Evolutionary conservation across 2,888 invertebrate species (phyloP), one percentile per base, ranked within the genome.

Genomic region (Lochmaea crataegi): DNA sequence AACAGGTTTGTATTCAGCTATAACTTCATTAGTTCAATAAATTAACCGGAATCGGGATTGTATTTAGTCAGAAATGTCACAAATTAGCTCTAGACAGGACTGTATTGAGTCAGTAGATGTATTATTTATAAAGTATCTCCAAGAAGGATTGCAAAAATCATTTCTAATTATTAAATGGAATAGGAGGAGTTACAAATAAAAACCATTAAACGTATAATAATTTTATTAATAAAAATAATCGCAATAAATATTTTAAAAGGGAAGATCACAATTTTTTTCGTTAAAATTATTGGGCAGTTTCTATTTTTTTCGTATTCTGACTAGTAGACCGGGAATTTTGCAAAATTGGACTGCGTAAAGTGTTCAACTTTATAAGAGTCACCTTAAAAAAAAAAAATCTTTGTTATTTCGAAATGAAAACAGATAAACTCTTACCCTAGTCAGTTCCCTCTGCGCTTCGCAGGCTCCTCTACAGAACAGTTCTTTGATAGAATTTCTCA

Each of bases 401-500:
- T 9, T 7, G 7, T 38, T 38, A 38, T 38, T 7, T 22, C 2
- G 22, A 22, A 22, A 22, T 22, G 2, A 64, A 18, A 38, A 64
- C 38, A 38, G 9, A 9, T 2, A 60, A 41, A 61, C 42, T 9
- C 64, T 16, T 11, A 69, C 69, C 41, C 42, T 63, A 10, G 69
- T 63, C 2, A 53, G 14, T 42, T 69, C 69, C 53, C 41, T 51
- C 41, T 69, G 69, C 4, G 14, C 22, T 18, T 45, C 22, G 26
- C 67, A 67, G 0, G 58, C 10, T n/a, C 38, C 38, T 16, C 56
- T 64, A 9, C 80, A 80, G 71, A 84, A 89, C 68, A 92, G 86
- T 78, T 91, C 91, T 73, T 88, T 88, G 1, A 92, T 90, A 1
- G 92, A 93, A 56, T 90, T 88, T 68, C 94, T 89, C 84, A 94